phyloP scores from a whole-genome alignment of 1,140 invertebrate species.

The Stegodyphus dumicola region DNA sequence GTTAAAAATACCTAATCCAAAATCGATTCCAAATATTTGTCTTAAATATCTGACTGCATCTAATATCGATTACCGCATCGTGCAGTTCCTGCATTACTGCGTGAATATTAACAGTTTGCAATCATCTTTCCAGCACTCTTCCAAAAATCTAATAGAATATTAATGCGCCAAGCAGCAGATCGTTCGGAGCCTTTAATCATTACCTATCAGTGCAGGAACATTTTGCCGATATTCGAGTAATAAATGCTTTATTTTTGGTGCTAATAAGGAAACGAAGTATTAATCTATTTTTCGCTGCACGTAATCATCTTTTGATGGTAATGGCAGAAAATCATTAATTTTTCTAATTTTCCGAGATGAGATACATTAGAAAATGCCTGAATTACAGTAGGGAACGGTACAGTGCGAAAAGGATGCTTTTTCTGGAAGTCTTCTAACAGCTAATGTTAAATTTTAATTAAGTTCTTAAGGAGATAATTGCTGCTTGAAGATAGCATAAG shows the following conservation, averaged over 20 bases:
- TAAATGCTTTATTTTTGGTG: conserved; percentile 38
- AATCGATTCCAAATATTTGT: neutral
- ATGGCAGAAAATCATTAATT: conserved; percentile 47
- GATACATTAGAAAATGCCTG: conserved; percentile 7
- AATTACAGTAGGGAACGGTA: neutral
- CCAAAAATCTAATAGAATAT: conserved; percentile 39
- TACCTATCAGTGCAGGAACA: conserved; percentile 36
- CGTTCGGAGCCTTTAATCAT: conserved; percentile 38
- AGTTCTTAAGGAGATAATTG: conserved; percentile 17
- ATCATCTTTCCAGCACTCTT: conserved; percentile 23
- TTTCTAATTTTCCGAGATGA: conserved; percentile 16
- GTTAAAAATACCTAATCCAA: no score
- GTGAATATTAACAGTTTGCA: conserved; percentile 44
- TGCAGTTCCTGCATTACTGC: neutral
- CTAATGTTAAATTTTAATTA: conserved; percentile 51
- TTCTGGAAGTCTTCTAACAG: conserved; percentile 17
- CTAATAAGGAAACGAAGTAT: conserved; percentile 52
- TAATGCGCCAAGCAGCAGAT: conserved; percentile 10
- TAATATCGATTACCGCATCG: conserved; percentile 12
- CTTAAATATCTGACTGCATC: neutral
- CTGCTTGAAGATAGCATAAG: neutral
- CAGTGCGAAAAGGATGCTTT: neutral
- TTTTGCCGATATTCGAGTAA: conserved; percentile 45
- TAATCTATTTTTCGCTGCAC: conserved; percentile 41
- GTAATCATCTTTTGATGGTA: conserved; percentile 51